Base-by-base conservation (phyloP, 2,797 vertebrate species). In the Lacerta bilineata region DNA sequence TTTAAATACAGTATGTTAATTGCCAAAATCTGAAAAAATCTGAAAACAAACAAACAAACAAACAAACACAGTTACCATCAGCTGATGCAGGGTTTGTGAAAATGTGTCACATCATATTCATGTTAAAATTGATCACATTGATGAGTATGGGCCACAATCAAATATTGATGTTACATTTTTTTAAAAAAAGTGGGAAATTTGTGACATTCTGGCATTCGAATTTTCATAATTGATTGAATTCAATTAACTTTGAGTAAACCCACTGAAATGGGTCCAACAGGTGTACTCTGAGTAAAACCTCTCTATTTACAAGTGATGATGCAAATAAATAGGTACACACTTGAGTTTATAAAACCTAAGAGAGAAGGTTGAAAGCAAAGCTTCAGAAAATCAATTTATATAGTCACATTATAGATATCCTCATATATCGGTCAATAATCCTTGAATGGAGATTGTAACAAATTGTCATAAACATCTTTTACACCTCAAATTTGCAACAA, bases 401-500 rank as follows among this genome's bases (percentile, higher is more conserved):
- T 17, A 75, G 8, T 78, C n/a, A 1, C 0, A 0, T 0, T n/a
- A 87, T 74, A 75, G 29, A 81, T 20, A 59, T 79, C 80, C 11
- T 1, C 5, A 88, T 20, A 6, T 61, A 41, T 27, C 55, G 10
- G 76, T 82, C 83, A 83, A 1, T 23, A 25, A 25, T 17, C 36
- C 61, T 83, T 77, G 78, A 92, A 89, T 17, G 46, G 25, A 61
- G 50, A 74, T 23, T 59, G 39, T 46, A 2, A 83, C 80, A 43
- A n/a, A 86, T 9, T 76, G 0, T 85, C 84, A 80, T 5, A 61
- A 64, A 66, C 20, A 29, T n/a, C 23, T 2, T 33, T 20, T 72
- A 79, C 7, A 46, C 5, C 75, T 83, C 66, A 29, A 17, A 23
- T 50, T 39, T 80, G 8, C 25, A 74, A 39, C 72, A 23, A 71